phyloP scores from a whole-genome alignment of 2,797 vertebrate species.

The Miichthys miiuy region DNA sequence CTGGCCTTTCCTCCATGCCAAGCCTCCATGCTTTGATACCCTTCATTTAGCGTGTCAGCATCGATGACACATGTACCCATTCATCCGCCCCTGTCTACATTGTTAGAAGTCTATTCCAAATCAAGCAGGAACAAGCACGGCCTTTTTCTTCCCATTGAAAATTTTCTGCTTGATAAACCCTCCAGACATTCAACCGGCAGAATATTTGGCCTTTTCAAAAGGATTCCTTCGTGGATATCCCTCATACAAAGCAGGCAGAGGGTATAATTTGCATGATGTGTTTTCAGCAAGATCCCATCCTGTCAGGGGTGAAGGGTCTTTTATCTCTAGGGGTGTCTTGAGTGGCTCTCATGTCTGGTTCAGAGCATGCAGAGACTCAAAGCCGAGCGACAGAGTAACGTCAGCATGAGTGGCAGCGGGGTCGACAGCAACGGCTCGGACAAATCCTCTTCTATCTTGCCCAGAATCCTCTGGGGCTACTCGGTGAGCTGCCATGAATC shows the following conservation, averaged over 20 bases:
- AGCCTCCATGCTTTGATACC: conserved; percentile 74
- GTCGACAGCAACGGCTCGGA: conserved; percentile 47
- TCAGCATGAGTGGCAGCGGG: conserved; percentile 53
- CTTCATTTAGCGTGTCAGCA: conserved; percentile 80
- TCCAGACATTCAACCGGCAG: conserved; percentile 59
- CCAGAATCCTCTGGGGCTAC: conserved; percentile 64
- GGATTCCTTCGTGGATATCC: conserved; percentile 60
- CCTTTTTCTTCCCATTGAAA: conserved; percentile 63
- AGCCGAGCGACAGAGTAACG: conserved; percentile 47
- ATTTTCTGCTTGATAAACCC: conserved; percentile 74
- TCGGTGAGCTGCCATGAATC: conserved; percentile 74
- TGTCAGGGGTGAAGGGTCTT: conserved; percentile 74
- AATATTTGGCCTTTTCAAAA: conserved; percentile 71
- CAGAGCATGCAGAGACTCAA: conserved; percentile 58
- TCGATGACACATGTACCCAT: conserved; percentile 73
- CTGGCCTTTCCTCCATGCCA: conserved; percentile 53
- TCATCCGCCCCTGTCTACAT: conserved; percentile 62
- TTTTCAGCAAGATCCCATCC: conserved; percentile 66
- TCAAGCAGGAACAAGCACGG: conserved; percentile 79
- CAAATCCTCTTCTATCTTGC: conserved; percentile 66
- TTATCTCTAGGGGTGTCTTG: conserved; percentile 70
- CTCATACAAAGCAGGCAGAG: conserved; percentile 63
- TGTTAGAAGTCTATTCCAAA: conserved; percentile 63
- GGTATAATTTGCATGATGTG: conserved; percentile 61
- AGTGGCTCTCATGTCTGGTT: conserved; percentile 67